Evolutionary conservation across 2,888 invertebrate genomes (phyloP).

Genomic region (Stenichneumon culpator): DNA sequence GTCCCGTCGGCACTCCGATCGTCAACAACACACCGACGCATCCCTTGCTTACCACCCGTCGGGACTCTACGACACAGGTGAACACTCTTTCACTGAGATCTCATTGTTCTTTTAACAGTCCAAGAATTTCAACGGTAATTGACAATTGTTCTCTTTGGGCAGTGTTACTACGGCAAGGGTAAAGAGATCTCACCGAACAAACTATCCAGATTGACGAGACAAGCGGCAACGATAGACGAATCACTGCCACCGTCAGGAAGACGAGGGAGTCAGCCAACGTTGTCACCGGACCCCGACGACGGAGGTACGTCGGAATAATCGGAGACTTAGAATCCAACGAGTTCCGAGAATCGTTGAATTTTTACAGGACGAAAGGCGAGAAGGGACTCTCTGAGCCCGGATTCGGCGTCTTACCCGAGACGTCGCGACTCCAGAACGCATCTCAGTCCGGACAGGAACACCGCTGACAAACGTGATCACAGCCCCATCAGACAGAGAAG

Average conservation of each 20-base stretch:
- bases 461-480: constrained; percentile 88
- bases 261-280: constrained; percentile 92
- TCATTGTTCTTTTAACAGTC: not conserved
- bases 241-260: constrained; percentile 91
- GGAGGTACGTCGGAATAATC: constrained; percentile 76
- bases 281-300: constrained; percentile 92
- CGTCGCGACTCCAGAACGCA: constrained; percentile 92
- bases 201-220: constrained; percentile 91
- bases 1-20: constrained; percentile 83
- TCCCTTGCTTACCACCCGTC: constrained; percentile 87
- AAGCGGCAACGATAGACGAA: constrained; percentile 96
- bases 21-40: constrained; percentile 86
- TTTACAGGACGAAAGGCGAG: constrained; percentile 89
- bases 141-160: constrained; percentile 34
- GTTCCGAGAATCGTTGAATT: constrained; percentile 1
- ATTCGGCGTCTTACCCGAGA: constrained; percentile 91
- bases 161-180: constrained; percentile 83
- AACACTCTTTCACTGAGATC: not conserved
- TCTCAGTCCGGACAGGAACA: constrained; percentile 92
- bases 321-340: not conserved
- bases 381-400: constrained; percentile 95
- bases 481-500: constrained; percentile 91
- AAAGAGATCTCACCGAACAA: constrained; percentile 84
- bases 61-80: constrained; percentile 95
- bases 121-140: not conserved